phyloP scores from a whole-genome alignment of 1,140 invertebrate species.

The Littorina saxatilis region DNA sequence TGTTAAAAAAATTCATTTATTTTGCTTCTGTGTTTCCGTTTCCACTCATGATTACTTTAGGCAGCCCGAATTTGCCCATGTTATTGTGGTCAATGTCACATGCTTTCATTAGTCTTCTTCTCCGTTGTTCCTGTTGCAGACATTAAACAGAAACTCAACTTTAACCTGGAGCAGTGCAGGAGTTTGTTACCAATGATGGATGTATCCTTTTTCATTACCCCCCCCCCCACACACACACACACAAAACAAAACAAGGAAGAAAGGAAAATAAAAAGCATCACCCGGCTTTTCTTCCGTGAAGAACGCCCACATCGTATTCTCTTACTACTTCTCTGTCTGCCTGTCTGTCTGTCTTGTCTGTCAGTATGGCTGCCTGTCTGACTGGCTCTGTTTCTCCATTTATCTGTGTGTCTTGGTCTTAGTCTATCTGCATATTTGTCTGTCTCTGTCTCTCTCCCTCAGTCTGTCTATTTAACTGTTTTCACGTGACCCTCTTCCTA shows the following conservation, averaged over 20 bases:
- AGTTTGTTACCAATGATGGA: constrained; percentile 97
- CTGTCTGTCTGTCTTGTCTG: background rate
- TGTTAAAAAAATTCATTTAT: background rate
- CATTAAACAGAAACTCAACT: constrained; percentile 77
- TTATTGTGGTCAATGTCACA: too few relatives aligned
- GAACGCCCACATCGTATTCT: too few relatives aligned
- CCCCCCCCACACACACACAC: background rate
- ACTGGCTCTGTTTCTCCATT: background rate
- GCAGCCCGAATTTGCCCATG: too few relatives aligned
- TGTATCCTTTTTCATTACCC: constrained; percentile 73
- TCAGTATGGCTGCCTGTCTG: background rate
- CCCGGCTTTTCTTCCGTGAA: too few relatives aligned
- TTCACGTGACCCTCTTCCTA: background rate
- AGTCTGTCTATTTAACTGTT: too few relatives aligned
- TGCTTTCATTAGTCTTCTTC: too few relatives aligned
- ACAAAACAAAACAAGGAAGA: too few relatives aligned
- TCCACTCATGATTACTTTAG: too few relatives aligned
- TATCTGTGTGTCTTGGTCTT: background rate
- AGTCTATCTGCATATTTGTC: background rate
- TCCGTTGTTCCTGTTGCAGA: constrained; percentile 52
- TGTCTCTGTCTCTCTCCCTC: background rate
- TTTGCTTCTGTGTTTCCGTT: background rate
- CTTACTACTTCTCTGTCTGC: too few relatives aligned
- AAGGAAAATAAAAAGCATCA: too few relatives aligned
- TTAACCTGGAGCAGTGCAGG: constrained; percentile 93